phyloP scores from a whole-genome alignment of 92 coral and sea anemone genomes.

The Palythoa grandis region DNA sequence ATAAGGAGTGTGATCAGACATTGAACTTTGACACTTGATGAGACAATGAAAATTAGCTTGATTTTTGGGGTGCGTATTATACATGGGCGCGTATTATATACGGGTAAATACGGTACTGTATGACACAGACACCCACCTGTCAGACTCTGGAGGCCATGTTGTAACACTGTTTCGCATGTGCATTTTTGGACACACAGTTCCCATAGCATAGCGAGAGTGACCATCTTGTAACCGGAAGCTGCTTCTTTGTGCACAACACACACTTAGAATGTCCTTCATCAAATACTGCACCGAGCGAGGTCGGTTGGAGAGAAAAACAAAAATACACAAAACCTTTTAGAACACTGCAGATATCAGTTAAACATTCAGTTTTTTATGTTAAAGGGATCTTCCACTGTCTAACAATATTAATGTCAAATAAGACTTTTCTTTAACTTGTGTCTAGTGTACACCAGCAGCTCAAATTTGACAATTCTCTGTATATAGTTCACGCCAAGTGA shows the following conservation, averaged over 20 bases:
- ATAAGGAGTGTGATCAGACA: no score
- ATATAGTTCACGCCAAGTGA: no score
- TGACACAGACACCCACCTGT: slow-evolving; percentile 46
- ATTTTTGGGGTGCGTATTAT: no score
- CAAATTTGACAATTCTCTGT: no score
- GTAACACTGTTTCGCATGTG: slow-evolving; percentile 84
- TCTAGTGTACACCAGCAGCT: no score
- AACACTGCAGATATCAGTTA: not conserved
- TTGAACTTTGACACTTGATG: no score
- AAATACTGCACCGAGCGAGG: slow-evolving; percentile 63
- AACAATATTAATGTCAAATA: no score
- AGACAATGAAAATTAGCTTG: no score
- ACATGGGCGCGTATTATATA: no score
- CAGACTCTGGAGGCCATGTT: slow-evolving; percentile 85
- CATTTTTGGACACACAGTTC: slow-evolving; percentile 83
- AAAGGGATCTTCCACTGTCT: not conserved
- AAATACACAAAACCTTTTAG: not conserved
- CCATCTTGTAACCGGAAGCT: slow-evolving; percentile 86
- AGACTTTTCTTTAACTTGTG: no score
- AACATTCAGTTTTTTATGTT: not conserved
- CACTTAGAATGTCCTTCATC: slow-evolving; percentile 84
- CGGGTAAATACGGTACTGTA: not conserved
- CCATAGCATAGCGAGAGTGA: slow-evolving; percentile 85
- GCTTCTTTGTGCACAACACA: slow-evolving; percentile 81
- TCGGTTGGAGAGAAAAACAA: not conserved